Base-by-base conservation (phyloP, 2,113 vertebrate genomes). In the Podocnemis expansa region DNA sequence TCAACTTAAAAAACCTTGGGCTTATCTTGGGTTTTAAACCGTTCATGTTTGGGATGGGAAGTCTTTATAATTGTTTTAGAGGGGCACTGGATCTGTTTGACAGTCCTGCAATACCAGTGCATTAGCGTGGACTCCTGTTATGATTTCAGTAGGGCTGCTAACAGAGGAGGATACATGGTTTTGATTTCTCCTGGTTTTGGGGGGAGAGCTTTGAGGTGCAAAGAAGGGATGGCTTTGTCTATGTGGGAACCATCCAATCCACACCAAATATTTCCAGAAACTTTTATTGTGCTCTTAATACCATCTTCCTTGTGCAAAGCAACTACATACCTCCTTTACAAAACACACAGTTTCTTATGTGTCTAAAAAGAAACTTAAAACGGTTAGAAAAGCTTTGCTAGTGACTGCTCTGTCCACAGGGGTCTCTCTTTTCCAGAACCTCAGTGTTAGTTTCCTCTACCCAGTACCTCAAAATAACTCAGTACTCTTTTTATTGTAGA, bases 111-210 rank as follows among this genome's bases (percentile, higher is more conserved):
- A 70, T 38, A 27, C 41, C 73, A 7, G 38, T 45, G 10, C 8
- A 3, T 1, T 43, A 0, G 0, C 2, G 2, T 43, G 82, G 1
- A 34, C 73, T 45, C 80, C 55, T 52, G 10, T 80, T 7, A 55
- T 0, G 7, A 45, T 12, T 45, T 83, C 45, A 78, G 49, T 80
- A 11, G n/a, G 63, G 84, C 95, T 90, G 80, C 82, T 22, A 87
- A 4, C 3, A 5, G 78, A 16, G 78, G 73, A 47, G 89, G 89
- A 4, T 8, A 38, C 63, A n/a, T 34, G 34, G 1, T 89, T 60
- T 79, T 80, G 78, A 16, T 82, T 95, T 49, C 63, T 93, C 67
- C 73, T 45, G 54, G 63, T 38, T 70, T n/a, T n/a, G n/a, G n/a
- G 63, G 63, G 8, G 41, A 76, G 24, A 8, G 25, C 73, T 76